Base-by-base conservation (phyloP, 1,140 invertebrate species). In the Drosophila trapezifrons region DNA sequence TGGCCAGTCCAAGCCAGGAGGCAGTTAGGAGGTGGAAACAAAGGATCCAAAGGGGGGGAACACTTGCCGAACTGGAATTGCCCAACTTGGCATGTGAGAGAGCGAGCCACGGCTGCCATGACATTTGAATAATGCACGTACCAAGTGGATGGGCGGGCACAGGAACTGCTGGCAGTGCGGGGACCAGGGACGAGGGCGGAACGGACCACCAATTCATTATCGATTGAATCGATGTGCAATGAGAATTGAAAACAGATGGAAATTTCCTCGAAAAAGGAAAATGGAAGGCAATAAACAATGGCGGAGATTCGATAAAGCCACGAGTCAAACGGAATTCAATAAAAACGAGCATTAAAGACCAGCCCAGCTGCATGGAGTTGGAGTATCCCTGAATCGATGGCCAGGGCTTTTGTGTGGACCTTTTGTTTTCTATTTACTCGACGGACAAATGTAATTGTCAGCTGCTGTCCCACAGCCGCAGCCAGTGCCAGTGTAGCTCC, bases 111-210 rank as follows among this genome's bases (percentile, higher is more conserved):
- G 67, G 20, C 54, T 62, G 78, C 49, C 71, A 64, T 59, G 58
- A 46, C 77, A 86, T 78, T 85, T 85, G 82, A 85, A 85, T 85
- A 85, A 86, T 85, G 81, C 81, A 81, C 71, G 60, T 51, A 62
- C 46, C 37, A 67, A 63, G 46, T 52, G 67, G 67, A 71, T 57
- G 64, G 67, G 67, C 40, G 59, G 22, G 22, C 22, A 18, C 29
- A 46, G 20, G 29, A 37, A 12, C 27, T n/a, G 22, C 20, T 18
- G 29, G n/a, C 17, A 27, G n/a, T 22, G 25, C 8, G 27, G 8
- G 1, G 27, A 9, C 29, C 22, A 8, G 17, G 49, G 38, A 45
- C 35, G 9, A 15, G 38, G 17, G 27, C 27, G 32, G 54, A 20
- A 29, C 42, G 47, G 52, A 72, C 59, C 62, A 65, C 70, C 77